Conservation (phyloP, 2,797 vertebrate genomes). For the Agapornis canus region DNA sequence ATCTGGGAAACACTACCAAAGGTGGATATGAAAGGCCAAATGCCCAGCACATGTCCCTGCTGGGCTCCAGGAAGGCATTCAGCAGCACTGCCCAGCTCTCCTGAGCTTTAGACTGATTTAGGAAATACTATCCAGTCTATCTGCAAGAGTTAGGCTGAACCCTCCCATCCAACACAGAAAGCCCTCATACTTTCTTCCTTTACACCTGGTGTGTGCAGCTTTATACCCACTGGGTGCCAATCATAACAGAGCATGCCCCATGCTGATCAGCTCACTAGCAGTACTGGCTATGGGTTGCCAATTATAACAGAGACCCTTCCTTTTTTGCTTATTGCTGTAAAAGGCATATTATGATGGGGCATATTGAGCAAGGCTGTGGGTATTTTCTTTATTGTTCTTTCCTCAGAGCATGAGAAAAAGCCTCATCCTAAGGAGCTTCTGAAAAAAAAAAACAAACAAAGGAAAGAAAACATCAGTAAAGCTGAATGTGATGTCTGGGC, state of each 20-base stretch:
- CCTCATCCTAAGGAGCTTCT: neutral
- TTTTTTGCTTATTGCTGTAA: neutral
- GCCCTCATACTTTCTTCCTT: neutral
- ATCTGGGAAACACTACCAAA: neutral
- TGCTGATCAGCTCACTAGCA: neutral
- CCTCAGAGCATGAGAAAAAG: neutral
- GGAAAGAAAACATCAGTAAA: neutral
- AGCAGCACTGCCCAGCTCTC: neutral
- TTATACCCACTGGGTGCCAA: neutral
- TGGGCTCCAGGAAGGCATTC: accelerated
- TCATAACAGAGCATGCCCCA: neutral
- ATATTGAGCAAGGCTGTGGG: neutral
- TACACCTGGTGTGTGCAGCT: neutral
- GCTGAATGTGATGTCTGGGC: neutral
- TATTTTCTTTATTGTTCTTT: neutral
- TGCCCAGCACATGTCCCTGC: neutral
- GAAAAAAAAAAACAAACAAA: neutral
- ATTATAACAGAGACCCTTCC: neutral
- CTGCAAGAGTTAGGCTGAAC: accelerated
- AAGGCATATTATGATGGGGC: neutral
- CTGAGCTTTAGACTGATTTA: accelerated
- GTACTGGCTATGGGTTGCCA: neutral
- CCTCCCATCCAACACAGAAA: accelerated
- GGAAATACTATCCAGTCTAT: accelerated
- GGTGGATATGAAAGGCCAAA: neutral